Percentiles rank a stretch among this genome's conserved stretches.
phyloP scores from a whole-genome alignment of 2,113 vertebrate genomes.

The Scalopus aquaticus region DNA sequence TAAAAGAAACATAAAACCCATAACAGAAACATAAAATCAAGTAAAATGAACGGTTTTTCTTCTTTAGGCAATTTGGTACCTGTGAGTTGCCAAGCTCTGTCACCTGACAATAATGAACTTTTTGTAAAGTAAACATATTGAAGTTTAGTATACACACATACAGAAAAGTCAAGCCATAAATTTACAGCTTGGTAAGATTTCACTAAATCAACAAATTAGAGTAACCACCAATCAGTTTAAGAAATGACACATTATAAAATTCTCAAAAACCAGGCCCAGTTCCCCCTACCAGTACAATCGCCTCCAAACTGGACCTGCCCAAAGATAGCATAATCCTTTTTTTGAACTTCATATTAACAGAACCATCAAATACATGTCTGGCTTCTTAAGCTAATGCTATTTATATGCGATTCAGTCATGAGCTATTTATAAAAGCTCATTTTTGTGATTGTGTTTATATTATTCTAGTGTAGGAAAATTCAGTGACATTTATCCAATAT shows the following conservation, averaged over 20 bases:
- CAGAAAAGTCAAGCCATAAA: background rate
- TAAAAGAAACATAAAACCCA: background rate
- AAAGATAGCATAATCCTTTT: background rate
- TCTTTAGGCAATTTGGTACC: background rate
- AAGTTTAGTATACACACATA: background rate
- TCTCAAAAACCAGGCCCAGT: background rate
- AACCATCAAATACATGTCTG: background rate
- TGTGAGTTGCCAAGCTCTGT: background rate
- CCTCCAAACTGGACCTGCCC: background rate
- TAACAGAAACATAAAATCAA: background rate
- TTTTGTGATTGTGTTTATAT: background rate
- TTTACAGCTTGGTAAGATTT: background rate
- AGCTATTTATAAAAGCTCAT: background rate
- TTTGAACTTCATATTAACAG: slow-evolving; percentile 16
- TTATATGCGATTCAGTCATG: background rate
- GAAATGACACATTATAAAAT: background rate
- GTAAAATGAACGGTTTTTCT: slow-evolving; percentile 24
- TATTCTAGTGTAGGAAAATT: background rate
- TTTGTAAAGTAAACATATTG: background rate
- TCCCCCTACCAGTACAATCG: background rate
- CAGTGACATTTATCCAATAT: background rate
- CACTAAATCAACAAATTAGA: background rate
- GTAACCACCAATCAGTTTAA: background rate
- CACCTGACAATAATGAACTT: background rate
- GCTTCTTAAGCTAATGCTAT: background rate